Evolutionary conservation across 2,888 invertebrate genomes (phyloP), one percentile per base, ranked within the genome.

Genomic region (Caenorhabditis virilis): DNA sequence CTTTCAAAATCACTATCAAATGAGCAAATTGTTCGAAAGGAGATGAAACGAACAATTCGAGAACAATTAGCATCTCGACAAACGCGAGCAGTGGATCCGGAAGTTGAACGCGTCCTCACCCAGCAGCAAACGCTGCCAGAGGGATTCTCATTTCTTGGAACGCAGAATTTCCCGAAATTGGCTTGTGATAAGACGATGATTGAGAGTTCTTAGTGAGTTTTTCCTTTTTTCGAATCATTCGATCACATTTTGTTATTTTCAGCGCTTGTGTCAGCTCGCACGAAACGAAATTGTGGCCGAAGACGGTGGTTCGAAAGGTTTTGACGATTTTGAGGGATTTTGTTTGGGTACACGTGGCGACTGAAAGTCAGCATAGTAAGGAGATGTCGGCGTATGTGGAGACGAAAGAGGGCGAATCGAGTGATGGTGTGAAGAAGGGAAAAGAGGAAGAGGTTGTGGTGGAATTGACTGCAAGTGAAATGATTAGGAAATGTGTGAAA

Each of bases 281-380:
- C n/a, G n/a, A n/a, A n/a, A n/a, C n/a, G n/a, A n/a, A n/a, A n/a
- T n/a, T n/a, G n/a, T n/a, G n/a, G n/a, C n/a, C n/a, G n/a, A n/a
- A n/a, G n/a, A n/a, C n/a, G n/a, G n/a, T n/a, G n/a, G n/a, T n/a
- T n/a, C n/a, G n/a, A n/a, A n/a, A n/a, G n/a, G n/a, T n/a, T n/a
- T n/a, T 65, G 7, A 43, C 41, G 18, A 36, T 35, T 13, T 45
- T 65, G 4, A 27, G 65, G 4, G 46, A 65, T 35, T 65, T 59
- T 20, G 25, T 43, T 3, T 65, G 65, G 65, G 53, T 65, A 51
- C 59, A 60, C 35, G 59, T 65, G 18, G 65, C 65, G 6, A 64
- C 64, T 13, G 64, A 65, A 15, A 51, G 55, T 23, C 46, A 9
- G 35, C 50, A 1, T n/a, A n/a, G n/a, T n/a, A n/a, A n/a, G n/a